A percentile compares a stretch with the other conserved stretches of the same genome.
These are phyloP conservation scores for Amphiura filiformis DNA, from an alignment of 35 echinoderm and acorn worm species.

Conservation along the genomic window DNA sequence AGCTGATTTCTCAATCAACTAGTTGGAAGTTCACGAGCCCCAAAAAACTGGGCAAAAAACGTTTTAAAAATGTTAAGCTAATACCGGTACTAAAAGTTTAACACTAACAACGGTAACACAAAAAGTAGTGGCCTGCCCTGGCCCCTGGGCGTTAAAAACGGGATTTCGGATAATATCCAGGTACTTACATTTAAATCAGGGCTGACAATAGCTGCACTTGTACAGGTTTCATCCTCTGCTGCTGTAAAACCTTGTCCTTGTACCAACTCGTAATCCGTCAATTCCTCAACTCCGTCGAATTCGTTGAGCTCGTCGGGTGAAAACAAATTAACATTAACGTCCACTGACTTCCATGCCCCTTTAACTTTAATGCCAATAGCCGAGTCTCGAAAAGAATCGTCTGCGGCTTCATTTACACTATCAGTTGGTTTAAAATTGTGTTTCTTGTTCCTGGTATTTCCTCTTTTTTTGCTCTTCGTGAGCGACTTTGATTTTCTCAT, in stretches of 20 bases:
- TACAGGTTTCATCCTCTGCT: neutral
- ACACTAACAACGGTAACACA: too few species aligned
- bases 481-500: neutral
- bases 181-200: neutral
- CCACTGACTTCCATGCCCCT: neutral
- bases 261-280: neutral
- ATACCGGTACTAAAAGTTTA: too few species aligned
- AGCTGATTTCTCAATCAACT: too few species aligned
- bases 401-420: neutral
- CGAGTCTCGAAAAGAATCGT: neutral
- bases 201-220: neutral
- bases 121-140: too few species aligned
- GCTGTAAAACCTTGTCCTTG: neutral
- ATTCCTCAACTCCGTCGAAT: neutral
- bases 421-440: neutral
- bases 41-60: too few species aligned
- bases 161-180: too few species aligned
- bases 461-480: neutral
- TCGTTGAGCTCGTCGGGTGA: neutral
- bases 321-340: neutral
- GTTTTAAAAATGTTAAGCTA: too few species aligned
- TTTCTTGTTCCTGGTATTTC: neutral
- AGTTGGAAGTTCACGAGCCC: too few species aligned
- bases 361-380: neutral
- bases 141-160: too few species aligned